These are phyloP conservation scores for Caligus rogercresseyi DNA, from an alignment of 1,140 invertebrate species.

Conservation along the genomic window DNA sequence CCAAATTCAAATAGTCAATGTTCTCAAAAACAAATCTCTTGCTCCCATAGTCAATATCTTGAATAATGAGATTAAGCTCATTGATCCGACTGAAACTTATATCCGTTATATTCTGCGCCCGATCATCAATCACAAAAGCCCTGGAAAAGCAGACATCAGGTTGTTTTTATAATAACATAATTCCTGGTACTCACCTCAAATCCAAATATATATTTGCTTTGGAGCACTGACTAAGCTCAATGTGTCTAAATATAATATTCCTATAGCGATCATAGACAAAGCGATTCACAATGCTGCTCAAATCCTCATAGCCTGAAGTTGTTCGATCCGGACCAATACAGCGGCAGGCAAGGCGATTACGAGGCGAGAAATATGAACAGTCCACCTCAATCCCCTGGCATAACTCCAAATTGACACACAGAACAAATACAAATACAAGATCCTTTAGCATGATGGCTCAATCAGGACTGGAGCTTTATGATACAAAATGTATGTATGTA, in stretches of 20 bases:
- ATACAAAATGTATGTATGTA: no score
- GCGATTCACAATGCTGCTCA: slow-evolving; percentile 4
- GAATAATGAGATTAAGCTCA: slow-evolving; percentile 2
- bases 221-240: neutral
- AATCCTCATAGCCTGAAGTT: slow-evolving; percentile 1
- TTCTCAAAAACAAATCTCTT: slow-evolving; percentile 7
- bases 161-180: neutral
- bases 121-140: slow-evolving; percentile 8
- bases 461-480: no score
- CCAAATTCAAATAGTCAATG: neutral
- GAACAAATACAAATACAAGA: neutral
- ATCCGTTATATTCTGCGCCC: neutral
- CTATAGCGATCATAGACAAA: neutral
- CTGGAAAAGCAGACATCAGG: neutral
- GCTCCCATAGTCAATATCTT: slow-evolving; percentile 3
- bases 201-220: neutral
- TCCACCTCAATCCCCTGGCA: neutral
- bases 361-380: neutral
- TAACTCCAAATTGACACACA: neutral
- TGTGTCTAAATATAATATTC: slow-evolving; percentile 3
- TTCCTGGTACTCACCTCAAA: neutral
- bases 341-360: neutral
- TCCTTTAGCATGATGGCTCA: no score
- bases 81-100: slow-evolving; percentile 4
- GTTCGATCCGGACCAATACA: neutral